A percentile compares a stretch with the other conserved stretches of the same genome.
These are phyloP conservation scores for Rousettus madagascariensis DNA, from an alignment of 2,797 vertebrate species.

Conservation along the genomic window DNA sequence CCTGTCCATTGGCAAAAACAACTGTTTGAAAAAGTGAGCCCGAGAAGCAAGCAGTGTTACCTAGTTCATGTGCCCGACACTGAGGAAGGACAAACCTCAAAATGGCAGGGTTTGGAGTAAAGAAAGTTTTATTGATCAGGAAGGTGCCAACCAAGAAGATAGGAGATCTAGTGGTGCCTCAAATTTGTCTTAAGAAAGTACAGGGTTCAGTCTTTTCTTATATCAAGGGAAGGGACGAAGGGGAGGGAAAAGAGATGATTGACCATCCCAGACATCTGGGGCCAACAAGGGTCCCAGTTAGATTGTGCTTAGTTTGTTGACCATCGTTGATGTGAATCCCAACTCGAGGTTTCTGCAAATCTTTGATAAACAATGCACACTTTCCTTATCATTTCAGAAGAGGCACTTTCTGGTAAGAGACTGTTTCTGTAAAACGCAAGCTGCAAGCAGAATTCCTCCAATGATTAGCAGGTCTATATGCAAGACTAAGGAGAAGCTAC, in stretches of 20 bases:
- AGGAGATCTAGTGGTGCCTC: too few species aligned
- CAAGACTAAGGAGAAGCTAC: background rate
- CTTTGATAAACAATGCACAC: background rate
- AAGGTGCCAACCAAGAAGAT: too few species aligned
- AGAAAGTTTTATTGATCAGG: too few species aligned
- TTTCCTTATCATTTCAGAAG: background rate
- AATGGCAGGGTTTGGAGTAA: too few species aligned
- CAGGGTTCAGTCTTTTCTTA: background rate
- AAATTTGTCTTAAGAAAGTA: background rate
- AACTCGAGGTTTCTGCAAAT: background rate
- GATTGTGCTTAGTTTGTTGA: background rate
- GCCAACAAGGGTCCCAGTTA: background rate
- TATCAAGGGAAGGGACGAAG: background rate
- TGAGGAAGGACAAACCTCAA: too few species aligned
- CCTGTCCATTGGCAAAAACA: background rate
- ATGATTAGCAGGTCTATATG: background rate
- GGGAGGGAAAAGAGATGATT: background rate
- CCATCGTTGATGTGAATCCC: background rate
- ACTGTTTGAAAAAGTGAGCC: background rate
- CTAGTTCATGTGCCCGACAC: background rate
- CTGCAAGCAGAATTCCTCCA: background rate
- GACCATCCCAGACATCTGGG: background rate
- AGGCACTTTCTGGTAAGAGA: background rate
- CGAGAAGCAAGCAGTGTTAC: background rate
- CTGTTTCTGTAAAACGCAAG: background rate